Evolutionary conservation across 2,113 vertebrate species (phyloP).

Genomic region (Melozone crissalis): DNA sequence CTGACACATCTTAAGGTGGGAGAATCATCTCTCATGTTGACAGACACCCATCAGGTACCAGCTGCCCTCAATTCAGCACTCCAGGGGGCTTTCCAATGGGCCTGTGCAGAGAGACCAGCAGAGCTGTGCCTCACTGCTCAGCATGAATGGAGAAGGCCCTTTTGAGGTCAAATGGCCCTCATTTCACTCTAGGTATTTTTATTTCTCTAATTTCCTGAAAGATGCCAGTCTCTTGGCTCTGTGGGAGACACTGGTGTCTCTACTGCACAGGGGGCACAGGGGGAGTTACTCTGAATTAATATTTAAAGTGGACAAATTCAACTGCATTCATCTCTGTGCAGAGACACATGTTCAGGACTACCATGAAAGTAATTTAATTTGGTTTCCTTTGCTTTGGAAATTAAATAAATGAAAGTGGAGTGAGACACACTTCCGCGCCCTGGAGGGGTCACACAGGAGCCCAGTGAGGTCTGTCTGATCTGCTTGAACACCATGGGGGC

Average conservation of each 20-base stretch:
- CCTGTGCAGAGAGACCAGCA: neutral
- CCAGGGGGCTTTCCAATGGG: neutral
- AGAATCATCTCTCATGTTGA: neutral
- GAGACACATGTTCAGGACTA: neutral
- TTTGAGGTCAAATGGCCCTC: neutral
- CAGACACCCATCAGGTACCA: neutral
- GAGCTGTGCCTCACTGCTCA: neutral
- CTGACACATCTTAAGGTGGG: neutral
- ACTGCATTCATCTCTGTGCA: neutral
- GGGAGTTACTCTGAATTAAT: neutral
- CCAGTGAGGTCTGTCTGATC: neutral
- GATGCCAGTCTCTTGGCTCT: neutral
- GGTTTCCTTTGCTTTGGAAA: neutral
- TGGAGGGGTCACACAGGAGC: neutral
- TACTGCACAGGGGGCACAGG: neutral
- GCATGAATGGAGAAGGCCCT: neutral
- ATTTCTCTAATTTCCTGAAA: neutral
- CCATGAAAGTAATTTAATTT: neutral
- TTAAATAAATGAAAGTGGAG: neutral
- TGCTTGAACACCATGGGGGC: rapidly evolving
- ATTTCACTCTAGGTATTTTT: neutral
- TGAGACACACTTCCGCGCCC: neutral
- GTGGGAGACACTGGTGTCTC: neutral
- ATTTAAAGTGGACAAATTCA: neutral
- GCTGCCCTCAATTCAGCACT: neutral